Conservation (phyloP, 2,888 invertebrate species). For the Masnerella sp. region DNA sequence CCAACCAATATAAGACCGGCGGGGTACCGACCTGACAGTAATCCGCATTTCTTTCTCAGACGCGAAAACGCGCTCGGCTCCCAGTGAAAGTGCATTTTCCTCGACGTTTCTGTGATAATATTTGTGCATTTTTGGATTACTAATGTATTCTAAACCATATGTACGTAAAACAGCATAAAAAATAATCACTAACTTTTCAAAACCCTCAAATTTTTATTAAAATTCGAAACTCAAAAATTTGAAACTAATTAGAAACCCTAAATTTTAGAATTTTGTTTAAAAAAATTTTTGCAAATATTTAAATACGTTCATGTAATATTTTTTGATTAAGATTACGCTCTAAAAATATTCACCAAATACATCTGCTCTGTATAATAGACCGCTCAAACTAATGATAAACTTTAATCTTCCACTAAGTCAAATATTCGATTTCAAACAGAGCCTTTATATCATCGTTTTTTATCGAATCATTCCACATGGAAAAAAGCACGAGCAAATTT, state of each 20-base stretch:
- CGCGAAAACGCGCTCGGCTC: constrained; percentile 26
- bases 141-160: constrained; percentile 41
- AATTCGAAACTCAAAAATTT: no score
- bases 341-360: constrained; percentile 1
- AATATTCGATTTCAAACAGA: not conserved
- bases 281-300: not conserved
- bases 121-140: not conserved
- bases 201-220: no score
- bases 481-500: no score
- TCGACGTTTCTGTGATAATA: not conserved
- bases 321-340: not conserved
- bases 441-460: not conserved
- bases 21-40: constrained; percentile 46
- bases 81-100: constrained; percentile 16
- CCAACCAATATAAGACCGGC: constrained; percentile 48
- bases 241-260: not conserved
- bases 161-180: constrained; percentile 16
- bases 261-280: no score
- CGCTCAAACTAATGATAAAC: constrained; percentile 4
- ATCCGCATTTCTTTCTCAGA: constrained; percentile 41
- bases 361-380: constrained; percentile 2
- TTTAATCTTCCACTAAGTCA: not conserved
- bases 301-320: not conserved
- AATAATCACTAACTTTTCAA: no score
- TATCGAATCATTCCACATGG: not conserved